phyloP scores from a whole-genome alignment of 2,797 vertebrate genomes.

The Hoplostethus mediterraneus region DNA sequence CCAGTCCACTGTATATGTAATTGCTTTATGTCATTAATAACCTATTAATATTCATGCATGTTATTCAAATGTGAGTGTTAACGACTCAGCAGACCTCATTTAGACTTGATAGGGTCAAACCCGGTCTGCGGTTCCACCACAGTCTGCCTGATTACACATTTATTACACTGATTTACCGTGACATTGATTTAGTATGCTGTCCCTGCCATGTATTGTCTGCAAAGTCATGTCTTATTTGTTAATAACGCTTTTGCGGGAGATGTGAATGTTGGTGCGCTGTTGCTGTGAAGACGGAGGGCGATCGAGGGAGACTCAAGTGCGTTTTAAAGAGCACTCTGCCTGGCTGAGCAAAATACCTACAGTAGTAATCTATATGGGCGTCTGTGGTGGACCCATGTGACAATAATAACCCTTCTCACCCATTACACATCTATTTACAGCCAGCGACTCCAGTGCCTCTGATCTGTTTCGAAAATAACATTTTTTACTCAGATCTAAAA shows the following conservation, averaged over 20 bases:
- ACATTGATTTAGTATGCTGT: conserved; percentile 62
- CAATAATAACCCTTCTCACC: background rate
- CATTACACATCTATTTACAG: background rate
- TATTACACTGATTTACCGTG: conserved; percentile 60
- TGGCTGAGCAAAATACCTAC: background rate
- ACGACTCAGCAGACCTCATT: conserved; percentile 76
- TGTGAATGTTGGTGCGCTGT: background rate
- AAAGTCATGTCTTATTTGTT: conserved; percentile 54
- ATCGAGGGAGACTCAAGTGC: conserved; percentile 2
- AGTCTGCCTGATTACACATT: conserved; percentile 70
- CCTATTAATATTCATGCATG: conserved; percentile 79
- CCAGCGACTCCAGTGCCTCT: background rate
- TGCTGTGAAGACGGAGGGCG: conserved; percentile 17
- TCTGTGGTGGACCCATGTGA: background rate
- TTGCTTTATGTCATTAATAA: conserved; percentile 75
- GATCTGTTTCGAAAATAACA: background rate
- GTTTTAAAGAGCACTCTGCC: background rate
- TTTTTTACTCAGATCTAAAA: background rate
- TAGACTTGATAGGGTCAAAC: conserved; percentile 75
- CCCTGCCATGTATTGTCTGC: background rate
- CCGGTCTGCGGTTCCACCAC: conserved; percentile 55
- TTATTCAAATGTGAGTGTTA: conserved; percentile 76
- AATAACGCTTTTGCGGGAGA: conserved; percentile 25
- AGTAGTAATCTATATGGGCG: background rate
- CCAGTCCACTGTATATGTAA: conserved; percentile 60